Evolutionary conservation across 2,113 vertebrate species (phyloP).

Genomic region (Aramus guarauna): DNA sequence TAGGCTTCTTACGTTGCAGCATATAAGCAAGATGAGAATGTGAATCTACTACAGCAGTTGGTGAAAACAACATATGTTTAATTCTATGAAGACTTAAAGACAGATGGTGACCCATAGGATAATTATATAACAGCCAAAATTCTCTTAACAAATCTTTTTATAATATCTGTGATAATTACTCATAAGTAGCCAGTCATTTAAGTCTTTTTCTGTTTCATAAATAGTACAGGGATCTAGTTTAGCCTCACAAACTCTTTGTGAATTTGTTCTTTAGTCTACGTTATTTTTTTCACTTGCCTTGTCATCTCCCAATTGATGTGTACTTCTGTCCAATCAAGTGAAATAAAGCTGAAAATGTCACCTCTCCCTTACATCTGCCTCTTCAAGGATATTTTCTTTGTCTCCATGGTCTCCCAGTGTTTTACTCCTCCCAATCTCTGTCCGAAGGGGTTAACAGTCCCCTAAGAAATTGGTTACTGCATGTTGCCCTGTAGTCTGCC

Average conservation of each 20-base stretch:
- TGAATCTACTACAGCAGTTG: conserved; percentile 21
- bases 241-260: background rate
- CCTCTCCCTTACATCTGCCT: background rate
- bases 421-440: background rate
- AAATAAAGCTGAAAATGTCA: background rate
- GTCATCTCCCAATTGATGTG: background rate
- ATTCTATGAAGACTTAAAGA: conserved; percentile 64
- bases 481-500: background rate
- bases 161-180: conserved; percentile 39
- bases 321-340: background rate
- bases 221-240: background rate
- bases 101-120: conserved; percentile 69
- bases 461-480: background rate
- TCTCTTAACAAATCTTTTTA: conserved; percentile 55
- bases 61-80: conserved; percentile 66
- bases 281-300: background rate
- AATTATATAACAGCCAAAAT: conserved; percentile 58
- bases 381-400: background rate
- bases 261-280: background rate
- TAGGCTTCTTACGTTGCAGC: conserved; percentile 16
- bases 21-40: background rate
- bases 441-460: background rate
- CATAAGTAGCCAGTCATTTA: conserved; percentile 13
- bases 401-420: background rate
- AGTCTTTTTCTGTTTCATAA: background rate